Evolutionary conservation across 2,888 invertebrate species (phyloP), one percentile per base, ranked within the genome.

Genomic region (Synanthedon vespiformis): DNA sequence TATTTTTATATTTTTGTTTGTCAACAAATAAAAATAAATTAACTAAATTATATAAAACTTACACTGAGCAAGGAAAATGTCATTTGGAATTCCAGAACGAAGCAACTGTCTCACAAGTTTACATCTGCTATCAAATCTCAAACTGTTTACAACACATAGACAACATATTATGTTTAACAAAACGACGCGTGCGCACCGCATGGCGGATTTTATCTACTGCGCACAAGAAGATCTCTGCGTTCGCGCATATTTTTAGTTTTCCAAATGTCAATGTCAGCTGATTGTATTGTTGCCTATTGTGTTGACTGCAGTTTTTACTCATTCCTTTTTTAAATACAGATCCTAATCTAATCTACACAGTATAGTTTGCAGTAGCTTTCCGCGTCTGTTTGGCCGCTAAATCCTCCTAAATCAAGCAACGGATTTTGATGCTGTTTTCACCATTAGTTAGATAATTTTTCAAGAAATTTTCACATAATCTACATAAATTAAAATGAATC

Each of bases 1-100:
- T 16, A 16, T 16, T 16, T 16, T 16, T 16, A 16, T 16, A 16
- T 2, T 16, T 16, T 16, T 1, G 16, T 16, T 16, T 16, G 16
- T 16, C 16, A 16, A 16, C 16, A 16, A 16, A 16, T 16, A 16
- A 16, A 16, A 16, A 16, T 16, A 16, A 16, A 16, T 16, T 1
- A 16, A 16, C 2, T 16, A 16, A 16, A 16, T 16, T 16, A 16
- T 1, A 16, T 16, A 16, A 16, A 16, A 16, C 82, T 80, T 57
- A 84, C 84, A 84, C 57, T 80, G 79, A 56, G 80, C 84, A 48
- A 84, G 66, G 56, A 80, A 82, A 40, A 72, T 56, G 54, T 81
- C 74, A 55, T 71, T 73, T 0, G 77, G 72, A 18, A 77, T 59
- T 50, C 80, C 80, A 40, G 71, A 67, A 59, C 61, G 73, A 1